A percentile compares a stretch with the other conserved stretches of the same genome.
Conservation (phyloP, 2,888 invertebrate species). For the Plemyria rubiginata region DNA sequence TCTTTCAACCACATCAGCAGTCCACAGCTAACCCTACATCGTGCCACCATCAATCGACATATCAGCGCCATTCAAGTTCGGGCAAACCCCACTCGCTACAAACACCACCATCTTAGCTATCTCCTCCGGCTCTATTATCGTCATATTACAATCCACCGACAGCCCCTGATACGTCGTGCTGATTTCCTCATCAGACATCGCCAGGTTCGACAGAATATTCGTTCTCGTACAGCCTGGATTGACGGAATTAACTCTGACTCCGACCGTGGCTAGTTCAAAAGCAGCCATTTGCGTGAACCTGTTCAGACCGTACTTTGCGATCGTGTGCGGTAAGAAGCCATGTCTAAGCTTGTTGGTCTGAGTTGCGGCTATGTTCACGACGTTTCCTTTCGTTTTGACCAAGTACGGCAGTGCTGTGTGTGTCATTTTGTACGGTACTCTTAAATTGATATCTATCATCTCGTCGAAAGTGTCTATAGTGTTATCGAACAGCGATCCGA, state of each 20-base stretch:
- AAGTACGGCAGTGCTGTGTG: slow-evolving; percentile 92
- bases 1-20: neutral
- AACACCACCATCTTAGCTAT: slow-evolving; percentile 62
- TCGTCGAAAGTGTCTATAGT: slow-evolving; percentile 92
- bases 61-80: slow-evolving; percentile 58
- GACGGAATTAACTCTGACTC: slow-evolving; percentile 57
- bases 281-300: slow-evolving; percentile 57
- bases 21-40: neutral
- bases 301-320: slow-evolving; percentile 55
- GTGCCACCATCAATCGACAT: slow-evolving; percentile 48
- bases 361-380: slow-evolving; percentile 95
- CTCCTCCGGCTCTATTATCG: slow-evolving; percentile 55
- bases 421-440: slow-evolving; percentile 89
- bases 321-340: slow-evolving; percentile 53
- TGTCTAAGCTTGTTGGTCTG: slow-evolving; percentile 84
- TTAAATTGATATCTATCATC: slow-evolving; percentile 92
- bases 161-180: slow-evolving; percentile 41
- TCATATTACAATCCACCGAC: slow-evolving; percentile 41
- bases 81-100: slow-evolving; percentile 57
- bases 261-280: slow-evolving; percentile 52
- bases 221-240: slow-evolving; percentile 56
- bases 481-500: slow-evolving; percentile 90
- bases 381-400: slow-evolving; percentile 89
- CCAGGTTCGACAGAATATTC: slow-evolving; percentile 50
- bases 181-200: slow-evolving; percentile 51